Base-by-base conservation (phyloP, 2,797 vertebrate species). In the Poeciliopsis infans region DNA sequence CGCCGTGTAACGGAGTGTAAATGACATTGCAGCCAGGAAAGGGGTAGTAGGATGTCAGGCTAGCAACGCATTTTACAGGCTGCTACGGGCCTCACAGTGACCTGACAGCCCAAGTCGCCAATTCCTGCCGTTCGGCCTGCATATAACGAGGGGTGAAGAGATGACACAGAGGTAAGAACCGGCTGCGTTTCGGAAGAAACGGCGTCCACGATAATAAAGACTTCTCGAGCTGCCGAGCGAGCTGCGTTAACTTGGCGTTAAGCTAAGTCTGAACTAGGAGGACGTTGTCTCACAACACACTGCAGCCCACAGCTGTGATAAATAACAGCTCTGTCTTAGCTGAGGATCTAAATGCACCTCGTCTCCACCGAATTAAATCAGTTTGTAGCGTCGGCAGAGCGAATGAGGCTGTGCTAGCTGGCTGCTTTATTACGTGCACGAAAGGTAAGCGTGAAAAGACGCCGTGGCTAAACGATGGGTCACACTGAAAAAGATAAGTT, bases 81-180 rank as follows among this genome's bases (percentile, higher is more conserved):
- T 66, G 82, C 79, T 28, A 81, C 72, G 89, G 93, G 92, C 91
- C 92, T 93, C 64, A 90, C 80, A 80, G 59, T 92, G 88, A 93
- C 84, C 86, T 88, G 86, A 90, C 86, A 55, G 75, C 69, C 41
- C 28, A 41, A 85, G 75, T 83, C 83, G 79, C 70, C 25, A 81
- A 66, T 25, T 68, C 4, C 74, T 28, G 79, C 79, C 77, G 51
- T 82, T 74, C 53, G 73, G 72, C 73, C 70, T 53, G 53, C n/a
- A 36, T 41, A 79, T 70, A 86, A 84, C 72, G 68, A 72, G 74
- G 16, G 69, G 49, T 73, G n/a, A 72, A 66, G 85, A 23, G 64
- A 87, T 83, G 87, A 76, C 74, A 73, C 51, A 41, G 36, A 89
- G 92, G 92, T 93, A 90, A 91, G 51, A 46, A 16, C 55, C 5